Evolutionary conservation across 2,888 invertebrate species (phyloP), one percentile per base, ranked within the genome.

Genomic region (Ernsta delagoae): DNA sequence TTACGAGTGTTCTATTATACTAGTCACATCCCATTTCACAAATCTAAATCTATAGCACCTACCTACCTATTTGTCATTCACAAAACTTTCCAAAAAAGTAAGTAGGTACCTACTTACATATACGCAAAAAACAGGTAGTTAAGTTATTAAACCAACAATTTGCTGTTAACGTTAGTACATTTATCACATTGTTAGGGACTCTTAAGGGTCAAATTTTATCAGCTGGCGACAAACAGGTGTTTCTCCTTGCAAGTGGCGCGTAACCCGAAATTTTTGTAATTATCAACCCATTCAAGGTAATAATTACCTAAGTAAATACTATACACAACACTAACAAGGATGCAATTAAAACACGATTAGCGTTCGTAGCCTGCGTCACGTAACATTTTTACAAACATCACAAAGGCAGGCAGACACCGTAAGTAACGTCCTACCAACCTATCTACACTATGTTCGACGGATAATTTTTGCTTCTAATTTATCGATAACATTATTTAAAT

Each of bases 231-330:
- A 70, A 76, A 85, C 87, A 86, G 86, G 85, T 86, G 86, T 77
- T 60, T 57, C 36, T 69, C 70, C 75, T 72, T 73, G 70, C 72
- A 71, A 74, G 72, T 67, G 72, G 71, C 70, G 76, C 67, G 74
- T 75, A 74, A 75, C 82, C 82, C 79, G 73, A 80, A 80, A 80
- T 79, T 80, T 79, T 83, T 78, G 79, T 83, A 83, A 86, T 84
- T 82, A 84, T 78, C 80, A 75, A 79, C 75, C 77, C 77, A 74
- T 75, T 76, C 78, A 75, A 81, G 78, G 74, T 77, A 79, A 81
- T 83, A 83, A 87, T 85, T 86, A 85, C 79, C 78, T 80, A 82
- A 84, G 79, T 83, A 83, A 87, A 84, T 83, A 80, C 73, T 73
- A 75, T 74, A 76, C 72, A 75, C 73, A 72, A 74, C 72, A 75